Evolutionary conservation across 2,888 invertebrate genomes (phyloP).

Genomic region (Bembecia ichneumoniformis): DNA sequence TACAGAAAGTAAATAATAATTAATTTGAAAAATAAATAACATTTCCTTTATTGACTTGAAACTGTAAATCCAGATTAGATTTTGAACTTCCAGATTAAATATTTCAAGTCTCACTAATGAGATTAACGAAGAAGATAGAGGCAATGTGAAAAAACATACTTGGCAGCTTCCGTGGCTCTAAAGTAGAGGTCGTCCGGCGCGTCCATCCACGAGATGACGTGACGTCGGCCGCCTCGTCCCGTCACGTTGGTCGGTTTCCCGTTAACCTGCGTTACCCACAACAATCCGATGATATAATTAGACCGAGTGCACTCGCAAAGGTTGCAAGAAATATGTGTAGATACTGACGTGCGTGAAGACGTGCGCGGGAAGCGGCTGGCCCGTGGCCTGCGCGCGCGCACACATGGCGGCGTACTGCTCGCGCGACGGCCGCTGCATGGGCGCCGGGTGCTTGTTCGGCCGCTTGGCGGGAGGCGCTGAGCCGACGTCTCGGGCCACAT

Average conservation of each 20-base stretch:
- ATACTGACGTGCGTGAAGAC: slow-evolving; percentile 74
- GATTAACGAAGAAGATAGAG: neutral
- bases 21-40: no score
- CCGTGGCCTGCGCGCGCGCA: slow-evolving; percentile 76
- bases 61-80: no score
- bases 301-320: neutral
- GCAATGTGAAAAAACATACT: slow-evolving; percentile 75
- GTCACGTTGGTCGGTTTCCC: slow-evolving; percentile 87
- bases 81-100: no score
- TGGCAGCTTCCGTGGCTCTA: slow-evolving; percentile 90
- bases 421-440: slow-evolving; percentile 77
- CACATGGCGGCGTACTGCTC: slow-evolving; percentile 82
- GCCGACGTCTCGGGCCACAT: slow-evolving; percentile 30
- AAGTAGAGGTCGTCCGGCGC: slow-evolving; percentile 98
- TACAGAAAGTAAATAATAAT: no score
- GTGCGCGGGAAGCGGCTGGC: slow-evolving; percentile 79
- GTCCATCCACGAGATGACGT: slow-evolving; percentile 98
- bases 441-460: slow-evolving; percentile 82
- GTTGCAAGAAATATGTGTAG: neutral
- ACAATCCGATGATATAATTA: neutral
- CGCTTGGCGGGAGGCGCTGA: slow-evolving; percentile 80
- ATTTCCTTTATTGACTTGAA: no score
- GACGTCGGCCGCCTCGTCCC: slow-evolving; percentile 86
- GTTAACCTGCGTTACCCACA: slow-evolving; percentile 72
- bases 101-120: no score